Evolutionary conservation across 2,888 invertebrate species (phyloP).

Genomic region (Drosophila nigricruria): DNA sequence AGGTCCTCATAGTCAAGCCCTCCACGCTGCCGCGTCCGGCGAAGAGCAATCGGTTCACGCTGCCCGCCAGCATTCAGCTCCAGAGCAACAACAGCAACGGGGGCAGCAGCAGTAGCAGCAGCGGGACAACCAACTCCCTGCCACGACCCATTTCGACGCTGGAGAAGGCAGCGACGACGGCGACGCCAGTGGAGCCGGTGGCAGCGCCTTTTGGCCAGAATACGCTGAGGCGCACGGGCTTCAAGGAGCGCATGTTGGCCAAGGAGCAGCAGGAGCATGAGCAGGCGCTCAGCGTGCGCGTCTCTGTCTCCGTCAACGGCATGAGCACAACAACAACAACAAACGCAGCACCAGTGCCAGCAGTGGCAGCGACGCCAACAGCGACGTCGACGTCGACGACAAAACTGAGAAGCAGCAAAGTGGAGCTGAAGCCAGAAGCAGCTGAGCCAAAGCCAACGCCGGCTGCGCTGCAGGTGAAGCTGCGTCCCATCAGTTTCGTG

Average conservation of each 20-base stretch:
- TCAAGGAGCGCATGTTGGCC: constrained; percentile 84
- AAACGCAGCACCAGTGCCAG: neutral
- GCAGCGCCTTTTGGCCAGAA: constrained; percentile 85
- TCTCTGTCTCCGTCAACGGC: constrained; percentile 52
- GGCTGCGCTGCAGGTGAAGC: constrained; percentile 57
- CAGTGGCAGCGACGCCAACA: neutral
- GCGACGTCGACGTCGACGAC: neutral
- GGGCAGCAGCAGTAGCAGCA: neutral
- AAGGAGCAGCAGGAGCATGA: constrained; percentile 67
- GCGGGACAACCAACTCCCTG: constrained; percentile 49
- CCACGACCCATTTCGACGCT: constrained; percentile 49
- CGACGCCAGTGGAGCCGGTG: constrained; percentile 44
- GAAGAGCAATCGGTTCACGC: constrained; percentile 63
- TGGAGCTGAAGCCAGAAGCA: constrained; percentile 41
- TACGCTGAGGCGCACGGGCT: constrained; percentile 86
- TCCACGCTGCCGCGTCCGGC: constrained; percentile 71
- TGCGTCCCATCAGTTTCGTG: constrained; percentile 43
- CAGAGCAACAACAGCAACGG: constrained; percentile 2
- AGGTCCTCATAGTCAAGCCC: constrained; percentile 30
- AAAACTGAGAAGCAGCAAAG: constrained; percentile 38
- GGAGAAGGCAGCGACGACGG: constrained; percentile 14
- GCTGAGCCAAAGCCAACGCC: constrained; percentile 45
- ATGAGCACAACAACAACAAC: constrained; percentile 17
- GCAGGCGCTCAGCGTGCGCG: constrained; percentile 57
- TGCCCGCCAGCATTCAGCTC: constrained; percentile 50